Percentiles rank a stretch among this genome's conserved stretches.
Conservation (phyloP, 1,140 invertebrate genomes). For the Meloidogyne hapla region DNA sequence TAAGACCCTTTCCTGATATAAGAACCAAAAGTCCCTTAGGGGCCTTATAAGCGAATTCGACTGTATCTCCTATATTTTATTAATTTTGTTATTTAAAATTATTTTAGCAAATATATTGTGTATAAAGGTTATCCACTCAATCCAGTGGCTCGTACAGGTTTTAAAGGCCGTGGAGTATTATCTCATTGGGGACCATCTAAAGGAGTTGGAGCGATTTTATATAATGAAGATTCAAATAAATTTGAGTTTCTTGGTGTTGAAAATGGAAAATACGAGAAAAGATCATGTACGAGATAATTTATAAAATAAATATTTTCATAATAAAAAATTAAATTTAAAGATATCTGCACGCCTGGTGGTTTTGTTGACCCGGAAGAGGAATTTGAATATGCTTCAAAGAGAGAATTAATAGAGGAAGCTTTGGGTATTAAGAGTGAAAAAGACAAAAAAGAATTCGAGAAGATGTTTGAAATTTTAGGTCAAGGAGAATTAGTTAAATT, state of each 20-base stretch:
- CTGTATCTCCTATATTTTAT: too few species aligned
- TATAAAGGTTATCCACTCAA: not conserved
- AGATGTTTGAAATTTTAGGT: not conserved
- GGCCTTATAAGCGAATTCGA: too few species aligned
- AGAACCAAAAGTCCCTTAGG: too few species aligned
- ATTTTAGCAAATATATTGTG: not conserved
- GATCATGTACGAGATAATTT: not conserved
- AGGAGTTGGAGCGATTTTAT: not conserved
- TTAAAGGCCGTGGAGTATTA: not conserved
- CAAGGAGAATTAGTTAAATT: not conserved
- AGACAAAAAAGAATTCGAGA: not conserved
- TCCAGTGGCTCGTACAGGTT: not conserved
- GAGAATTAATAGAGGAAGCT: not conserved
- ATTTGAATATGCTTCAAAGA: not conserved
- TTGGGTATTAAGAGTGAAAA: not conserved
- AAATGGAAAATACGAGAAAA: not conserved
- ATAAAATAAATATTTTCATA: too few species aligned
- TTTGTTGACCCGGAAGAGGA: not conserved
- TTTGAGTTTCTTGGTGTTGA: not conserved
- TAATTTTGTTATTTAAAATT: too few species aligned
- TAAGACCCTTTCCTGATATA: too few species aligned
- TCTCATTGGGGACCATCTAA: not conserved
- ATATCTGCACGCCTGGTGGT: not conserved
- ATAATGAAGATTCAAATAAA: not conserved
- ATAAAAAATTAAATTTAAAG: too few species aligned